phyloP scores from a whole-genome alignment of 2,113 vertebrate species.

The Ciconia boyciana region DNA sequence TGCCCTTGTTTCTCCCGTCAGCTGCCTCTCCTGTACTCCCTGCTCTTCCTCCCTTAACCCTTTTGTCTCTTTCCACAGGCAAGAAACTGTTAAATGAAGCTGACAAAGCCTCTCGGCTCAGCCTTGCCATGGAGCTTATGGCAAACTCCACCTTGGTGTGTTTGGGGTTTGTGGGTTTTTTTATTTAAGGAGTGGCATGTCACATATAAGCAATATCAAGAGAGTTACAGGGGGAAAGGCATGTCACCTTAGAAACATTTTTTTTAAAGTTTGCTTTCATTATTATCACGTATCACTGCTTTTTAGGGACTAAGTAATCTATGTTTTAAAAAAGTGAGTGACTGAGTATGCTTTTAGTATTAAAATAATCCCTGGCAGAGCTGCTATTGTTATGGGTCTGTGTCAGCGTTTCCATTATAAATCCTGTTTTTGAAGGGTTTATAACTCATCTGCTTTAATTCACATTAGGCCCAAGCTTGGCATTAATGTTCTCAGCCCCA shows the following conservation, averaged over 20 bases:
- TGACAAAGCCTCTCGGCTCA: constrained; percentile 17
- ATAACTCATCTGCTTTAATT: constrained; percentile 54
- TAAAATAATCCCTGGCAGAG: constrained; percentile 50
- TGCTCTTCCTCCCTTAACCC: constrained; percentile 37
- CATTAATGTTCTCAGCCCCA: background rate
- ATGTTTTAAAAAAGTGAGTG: background rate
- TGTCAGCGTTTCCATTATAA: constrained; percentile 39
- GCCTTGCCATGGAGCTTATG: constrained; percentile 6
- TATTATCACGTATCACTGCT: background rate
- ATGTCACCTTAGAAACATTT: background rate
- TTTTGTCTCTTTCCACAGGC: constrained; percentile 34
- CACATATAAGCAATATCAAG: background rate
- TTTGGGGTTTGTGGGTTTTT: background rate
- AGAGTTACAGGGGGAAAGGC: background rate
- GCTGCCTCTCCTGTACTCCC: background rate
- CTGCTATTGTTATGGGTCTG: constrained; percentile 40
- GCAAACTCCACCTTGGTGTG: constrained; percentile 37
- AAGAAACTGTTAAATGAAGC: constrained; percentile 40
- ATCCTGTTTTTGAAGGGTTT: constrained; percentile 48
- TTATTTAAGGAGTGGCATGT: background rate
- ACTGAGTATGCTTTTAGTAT: constrained; percentile 39
- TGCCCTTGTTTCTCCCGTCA: background rate
- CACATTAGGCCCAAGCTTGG: constrained; percentile 4
- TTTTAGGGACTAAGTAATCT: background rate
- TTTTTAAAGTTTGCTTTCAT: background rate